Percentiles rank a stretch among this genome's conserved stretches.
phyloP scores from a whole-genome alignment of 2,113 vertebrate genomes.

The Scomber japonicus region DNA sequence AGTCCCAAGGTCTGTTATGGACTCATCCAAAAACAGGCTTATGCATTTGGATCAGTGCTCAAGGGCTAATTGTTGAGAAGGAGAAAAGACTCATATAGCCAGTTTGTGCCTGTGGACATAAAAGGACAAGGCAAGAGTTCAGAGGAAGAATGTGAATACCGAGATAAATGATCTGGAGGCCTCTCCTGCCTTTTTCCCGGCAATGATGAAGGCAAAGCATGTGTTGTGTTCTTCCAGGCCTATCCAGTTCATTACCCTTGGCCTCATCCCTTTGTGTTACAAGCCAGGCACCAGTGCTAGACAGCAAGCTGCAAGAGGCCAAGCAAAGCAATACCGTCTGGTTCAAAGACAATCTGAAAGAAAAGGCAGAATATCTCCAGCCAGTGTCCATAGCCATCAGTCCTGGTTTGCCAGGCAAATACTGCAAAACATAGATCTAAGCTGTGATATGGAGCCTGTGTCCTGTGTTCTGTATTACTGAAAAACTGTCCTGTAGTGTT shows the following conservation, averaged over 20 bases:
- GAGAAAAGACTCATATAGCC: constrained; percentile 24
- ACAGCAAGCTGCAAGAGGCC: constrained; percentile 19
- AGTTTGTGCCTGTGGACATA: constrained; percentile 40
- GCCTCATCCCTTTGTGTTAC: constrained; percentile 45
- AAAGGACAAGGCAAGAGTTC: constrained; percentile 54
- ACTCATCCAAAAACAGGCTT: constrained; percentile 18
- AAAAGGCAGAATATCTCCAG: constrained; percentile 2
- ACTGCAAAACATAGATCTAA: constrained; percentile 18
- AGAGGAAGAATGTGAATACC: constrained; percentile 39
- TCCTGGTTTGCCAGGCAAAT: constrained; percentile 16
- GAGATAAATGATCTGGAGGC: constrained; percentile 45
- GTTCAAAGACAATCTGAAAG: constrained; percentile 12
- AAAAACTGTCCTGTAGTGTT: constrained; percentile 15
- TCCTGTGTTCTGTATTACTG: neutral
- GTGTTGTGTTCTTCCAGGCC: constrained; percentile 39
- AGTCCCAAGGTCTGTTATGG: constrained; percentile 2
- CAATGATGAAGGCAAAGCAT: constrained; percentile 28
- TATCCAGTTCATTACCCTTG: constrained; percentile 58
- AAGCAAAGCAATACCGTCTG: constrained; percentile 54
- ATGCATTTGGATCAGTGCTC: constrained; percentile 9
- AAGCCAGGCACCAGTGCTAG: constrained; percentile 21
- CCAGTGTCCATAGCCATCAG: constrained; percentile 1
- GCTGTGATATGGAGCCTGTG: constrained; percentile 27
- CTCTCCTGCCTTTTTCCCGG: constrained; percentile 43
- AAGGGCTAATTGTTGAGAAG: constrained; percentile 28